phyloP scores from a whole-genome alignment of 2,113 vertebrate genomes.

The Merops nubicus region DNA sequence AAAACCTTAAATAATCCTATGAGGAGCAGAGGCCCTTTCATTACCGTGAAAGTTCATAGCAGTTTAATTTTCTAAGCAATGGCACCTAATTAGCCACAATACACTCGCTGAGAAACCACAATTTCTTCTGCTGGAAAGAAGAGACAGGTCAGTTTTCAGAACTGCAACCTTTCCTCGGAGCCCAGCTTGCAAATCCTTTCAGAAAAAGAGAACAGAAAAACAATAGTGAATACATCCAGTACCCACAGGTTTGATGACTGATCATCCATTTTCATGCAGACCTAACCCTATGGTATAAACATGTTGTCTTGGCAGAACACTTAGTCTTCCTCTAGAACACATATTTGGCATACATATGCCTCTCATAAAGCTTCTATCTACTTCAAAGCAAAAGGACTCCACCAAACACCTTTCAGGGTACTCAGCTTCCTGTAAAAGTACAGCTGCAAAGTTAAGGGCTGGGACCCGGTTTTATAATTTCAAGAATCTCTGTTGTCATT shows the following conservation, averaged over 20 bases:
- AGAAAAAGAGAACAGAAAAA: not conserved
- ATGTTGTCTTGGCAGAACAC: not conserved
- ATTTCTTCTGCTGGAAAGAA: not conserved
- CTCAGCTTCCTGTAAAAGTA: not conserved
- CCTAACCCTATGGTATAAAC: not conserved
- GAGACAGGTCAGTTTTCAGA: not conserved
- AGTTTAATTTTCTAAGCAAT: not conserved
- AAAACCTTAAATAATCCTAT: not conserved
- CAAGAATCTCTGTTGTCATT: not conserved
- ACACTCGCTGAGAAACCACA: not conserved
- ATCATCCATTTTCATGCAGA: not conserved
- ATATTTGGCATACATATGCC: not conserved
- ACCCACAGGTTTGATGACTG: not conserved
- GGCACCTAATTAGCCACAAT: not conserved
- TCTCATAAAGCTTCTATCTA: not conserved
- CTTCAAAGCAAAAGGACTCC: not conserved
- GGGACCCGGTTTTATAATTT: not conserved
- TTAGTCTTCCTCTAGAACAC: not conserved
- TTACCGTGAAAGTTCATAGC: not conserved
- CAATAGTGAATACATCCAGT: not conserved
- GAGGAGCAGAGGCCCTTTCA: not conserved
- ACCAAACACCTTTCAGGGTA: not conserved
- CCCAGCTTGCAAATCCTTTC: not conserved
- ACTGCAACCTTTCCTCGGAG: not conserved
- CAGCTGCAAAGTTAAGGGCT: not conserved